phyloP scores from a whole-genome alignment of 2,888 invertebrate species.

The Agrochola lota region DNA sequence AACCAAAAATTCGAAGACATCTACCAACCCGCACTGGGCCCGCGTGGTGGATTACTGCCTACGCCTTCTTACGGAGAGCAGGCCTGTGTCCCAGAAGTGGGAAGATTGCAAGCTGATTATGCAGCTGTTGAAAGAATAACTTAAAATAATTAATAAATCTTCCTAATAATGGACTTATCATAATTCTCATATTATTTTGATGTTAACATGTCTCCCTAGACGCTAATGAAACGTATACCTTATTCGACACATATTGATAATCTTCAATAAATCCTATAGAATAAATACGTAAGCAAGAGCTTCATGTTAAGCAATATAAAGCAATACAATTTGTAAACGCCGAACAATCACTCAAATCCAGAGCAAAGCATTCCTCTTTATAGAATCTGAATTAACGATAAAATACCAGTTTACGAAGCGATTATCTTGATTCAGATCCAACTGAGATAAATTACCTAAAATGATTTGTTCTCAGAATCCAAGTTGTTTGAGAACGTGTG shows the following conservation, averaged over 20 bases:
- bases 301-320: conserved; percentile 22
- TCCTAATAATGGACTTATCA: too few species aligned
- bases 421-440: conserved; percentile 46
- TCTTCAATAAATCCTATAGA: neutral
- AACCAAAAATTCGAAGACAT: too few species aligned
- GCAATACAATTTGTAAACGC: conserved; percentile 15
- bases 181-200: neutral
- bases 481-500: conserved; percentile 14
- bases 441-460: conserved; percentile 33
- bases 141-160: neutral
- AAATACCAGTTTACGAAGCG: conserved; percentile 37
- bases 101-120: too few species aligned
- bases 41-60: too few species aligned
- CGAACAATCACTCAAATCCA: conserved; percentile 48
- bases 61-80: too few species aligned
- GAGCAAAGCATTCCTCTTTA: conserved; percentile 30
- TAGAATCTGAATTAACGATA: conserved; percentile 39
- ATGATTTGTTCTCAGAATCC: conserved; percentile 35
- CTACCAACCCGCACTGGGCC: too few species aligned
- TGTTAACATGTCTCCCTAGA: neutral
- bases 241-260: neutral
- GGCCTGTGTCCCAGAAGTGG: too few species aligned
- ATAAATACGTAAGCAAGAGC: neutral
- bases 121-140: neutral
- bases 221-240: neutral